A percentile compares a stretch with the other conserved stretches of the same genome.
Conservation (phyloP, 2,888 invertebrate genomes). For the Ormyrus labotus region DNA sequence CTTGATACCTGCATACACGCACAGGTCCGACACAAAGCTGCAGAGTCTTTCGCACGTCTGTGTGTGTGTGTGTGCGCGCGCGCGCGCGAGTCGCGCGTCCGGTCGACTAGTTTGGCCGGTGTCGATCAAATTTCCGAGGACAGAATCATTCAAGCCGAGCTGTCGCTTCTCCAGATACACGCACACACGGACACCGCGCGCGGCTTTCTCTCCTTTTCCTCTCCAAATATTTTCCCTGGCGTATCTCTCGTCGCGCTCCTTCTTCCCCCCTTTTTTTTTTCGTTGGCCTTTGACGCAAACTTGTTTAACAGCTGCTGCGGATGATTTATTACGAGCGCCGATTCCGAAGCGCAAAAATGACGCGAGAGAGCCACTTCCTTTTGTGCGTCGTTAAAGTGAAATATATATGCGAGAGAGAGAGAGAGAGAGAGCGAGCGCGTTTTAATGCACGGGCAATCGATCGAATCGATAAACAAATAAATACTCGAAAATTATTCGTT, state of each 20-base stretch:
- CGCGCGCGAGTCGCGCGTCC: constrained; percentile 2
- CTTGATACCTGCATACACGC: no score
- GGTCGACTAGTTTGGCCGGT: constrained; percentile 72
- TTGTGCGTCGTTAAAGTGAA: constrained; percentile 36
- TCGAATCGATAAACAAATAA: constrained; percentile 47
- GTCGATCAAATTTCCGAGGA: constrained; percentile 75
- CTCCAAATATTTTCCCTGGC: constrained; percentile 50
- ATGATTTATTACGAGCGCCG: constrained; percentile 49
- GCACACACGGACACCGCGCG: constrained; percentile 60
- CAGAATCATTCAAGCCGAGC: constrained; percentile 69
- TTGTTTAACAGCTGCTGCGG: constrained; percentile 53
- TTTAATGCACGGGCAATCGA: constrained; percentile 1
- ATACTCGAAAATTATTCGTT: constrained; percentile 19
- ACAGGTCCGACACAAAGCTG: no score
- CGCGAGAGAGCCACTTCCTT: constrained; percentile 38
- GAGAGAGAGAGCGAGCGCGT: no score
- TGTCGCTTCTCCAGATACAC: no score
- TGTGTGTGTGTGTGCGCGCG: no score
- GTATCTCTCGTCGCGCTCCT: constrained; percentile 34
- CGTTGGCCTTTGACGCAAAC: constrained; percentile 42
- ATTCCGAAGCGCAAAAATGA: constrained; percentile 27
- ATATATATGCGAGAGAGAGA: neutral
- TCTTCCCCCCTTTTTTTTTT: constrained; percentile 32
- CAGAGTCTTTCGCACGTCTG: no score
- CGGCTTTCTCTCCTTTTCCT: constrained; percentile 60